Evolutionary conservation across 1,140 invertebrate genomes (phyloP).

Genomic region (Dendrolimus kikuchii): DNA sequence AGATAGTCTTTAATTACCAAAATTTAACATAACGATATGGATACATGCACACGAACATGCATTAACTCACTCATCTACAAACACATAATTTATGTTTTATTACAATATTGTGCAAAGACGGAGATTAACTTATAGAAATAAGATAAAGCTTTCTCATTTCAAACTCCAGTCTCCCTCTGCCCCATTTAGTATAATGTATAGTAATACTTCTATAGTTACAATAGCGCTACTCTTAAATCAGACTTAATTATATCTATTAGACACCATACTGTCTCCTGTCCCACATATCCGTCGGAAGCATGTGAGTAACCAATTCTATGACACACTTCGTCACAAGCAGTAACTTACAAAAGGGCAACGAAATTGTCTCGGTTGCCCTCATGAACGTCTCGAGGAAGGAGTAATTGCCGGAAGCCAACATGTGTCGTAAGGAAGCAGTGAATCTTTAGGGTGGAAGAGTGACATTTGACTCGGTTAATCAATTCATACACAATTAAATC

Average conservation of each 20-base stretch:
- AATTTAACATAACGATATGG: no score
- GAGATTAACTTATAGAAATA: no score
- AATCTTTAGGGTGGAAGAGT: conserved; percentile 47
- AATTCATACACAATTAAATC: conserved; percentile 49
- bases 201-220: conserved; percentile 3
- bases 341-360: conserved; percentile 41
- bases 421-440: conserved; percentile 51
- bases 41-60: no score
- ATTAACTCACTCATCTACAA: no score
- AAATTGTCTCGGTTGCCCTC: conserved; percentile 33
- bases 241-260: conserved; percentile 14
- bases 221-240: conserved; percentile 9
- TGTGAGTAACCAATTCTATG: conserved; percentile 33
- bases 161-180: no score
- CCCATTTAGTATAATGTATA: background rate
- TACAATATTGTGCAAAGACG: no score
- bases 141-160: no score
- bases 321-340: conserved; percentile 47
- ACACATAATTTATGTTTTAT: no score
- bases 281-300: conserved; percentile 64
- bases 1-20: no score
- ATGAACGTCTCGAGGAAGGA: conserved; percentile 48
- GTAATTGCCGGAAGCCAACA: conserved; percentile 63
- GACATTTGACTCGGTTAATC: conserved; percentile 67
- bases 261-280: conserved; percentile 21